Conservation (phyloP, 2,113 vertebrate genomes). For the Psilopogon haemacephalus region DNA sequence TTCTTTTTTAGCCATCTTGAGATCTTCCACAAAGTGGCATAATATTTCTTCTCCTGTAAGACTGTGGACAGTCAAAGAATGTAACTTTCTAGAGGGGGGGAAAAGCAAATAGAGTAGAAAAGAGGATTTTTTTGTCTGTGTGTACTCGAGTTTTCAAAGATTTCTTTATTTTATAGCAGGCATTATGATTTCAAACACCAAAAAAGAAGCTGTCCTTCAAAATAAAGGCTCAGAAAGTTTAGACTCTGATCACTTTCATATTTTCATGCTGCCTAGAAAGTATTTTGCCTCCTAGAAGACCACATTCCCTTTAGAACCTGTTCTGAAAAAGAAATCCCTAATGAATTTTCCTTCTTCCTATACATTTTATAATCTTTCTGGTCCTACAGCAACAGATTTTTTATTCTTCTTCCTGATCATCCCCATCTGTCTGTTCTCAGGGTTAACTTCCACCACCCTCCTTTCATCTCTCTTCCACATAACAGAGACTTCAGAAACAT, state of each 20-base stretch:
- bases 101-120: slow-evolving; percentile 72
- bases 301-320: neutral
- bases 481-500: neutral
- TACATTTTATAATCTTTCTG: neutral
- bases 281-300: slow-evolving; percentile 17
- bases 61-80: slow-evolving; percentile 72
- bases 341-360: neutral
- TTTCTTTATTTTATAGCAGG: slow-evolving; percentile 69
- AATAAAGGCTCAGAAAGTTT: slow-evolving; percentile 49
- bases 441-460: neutral
- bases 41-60: slow-evolving; percentile 67
- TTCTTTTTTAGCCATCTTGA: slow-evolving; percentile 64
- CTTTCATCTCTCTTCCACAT: neutral
- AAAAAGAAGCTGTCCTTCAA: slow-evolving; percentile 57
- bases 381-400: neutral
- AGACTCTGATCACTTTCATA: slow-evolving; percentile 65
- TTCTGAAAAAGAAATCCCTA: neutral
- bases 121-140: slow-evolving; percentile 49
- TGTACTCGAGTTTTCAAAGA: slow-evolving; percentile 39
- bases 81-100: slow-evolving; percentile 66
- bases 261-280: slow-evolving; percentile 20
- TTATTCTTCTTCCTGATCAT: neutral
- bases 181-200: slow-evolving; percentile 1
- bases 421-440: neutral
- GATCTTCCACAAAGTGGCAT: slow-evolving; percentile 65